Conservation (phyloP, 2,888 invertebrate species). For the Lottia scabra region DNA sequence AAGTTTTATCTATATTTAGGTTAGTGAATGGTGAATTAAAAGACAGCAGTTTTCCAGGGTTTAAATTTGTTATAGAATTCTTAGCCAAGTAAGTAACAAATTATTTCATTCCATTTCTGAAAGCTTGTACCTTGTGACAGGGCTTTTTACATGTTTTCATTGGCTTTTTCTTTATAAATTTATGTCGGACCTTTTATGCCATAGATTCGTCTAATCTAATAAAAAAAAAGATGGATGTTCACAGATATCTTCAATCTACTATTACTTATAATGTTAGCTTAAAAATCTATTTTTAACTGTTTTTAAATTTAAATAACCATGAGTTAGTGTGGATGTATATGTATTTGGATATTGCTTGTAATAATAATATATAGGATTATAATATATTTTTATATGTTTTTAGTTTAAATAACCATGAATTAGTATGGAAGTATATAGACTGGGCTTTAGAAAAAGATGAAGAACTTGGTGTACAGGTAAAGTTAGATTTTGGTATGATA, state of each 20-base stretch:
- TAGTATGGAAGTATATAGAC: constrained; percentile 70
- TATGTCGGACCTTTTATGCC: background rate
- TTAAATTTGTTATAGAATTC: constrained; percentile 68
- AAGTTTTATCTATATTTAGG: constrained; percentile 41
- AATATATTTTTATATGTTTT: constrained; percentile 19
- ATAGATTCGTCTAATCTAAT: too few relatives aligned
- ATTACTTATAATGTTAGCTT: too few relatives aligned
- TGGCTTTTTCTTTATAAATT: background rate
- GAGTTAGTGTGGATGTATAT: too few relatives aligned
- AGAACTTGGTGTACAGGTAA: constrained; percentile 65
- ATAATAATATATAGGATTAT: too few relatives aligned
- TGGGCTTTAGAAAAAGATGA: constrained; percentile 69
- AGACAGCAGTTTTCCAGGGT: constrained; percentile 69
- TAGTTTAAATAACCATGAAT: constrained; percentile 67
- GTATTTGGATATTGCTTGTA: too few relatives aligned
- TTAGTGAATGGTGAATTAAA: constrained; percentile 66
- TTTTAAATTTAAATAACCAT: too few relatives aligned
- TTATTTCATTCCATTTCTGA: background rate
- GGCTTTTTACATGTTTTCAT: too few relatives aligned
- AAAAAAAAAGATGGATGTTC: too few relatives aligned
- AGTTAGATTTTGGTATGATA: too few relatives aligned
- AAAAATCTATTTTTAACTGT: too few relatives aligned
- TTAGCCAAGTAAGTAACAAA: constrained; percentile 67
- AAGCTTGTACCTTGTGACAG: too few relatives aligned
- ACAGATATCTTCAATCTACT: too few relatives aligned